phyloP scores from a whole-genome alignment of 1,140 invertebrate species.

The Aphidius ervi region DNA sequence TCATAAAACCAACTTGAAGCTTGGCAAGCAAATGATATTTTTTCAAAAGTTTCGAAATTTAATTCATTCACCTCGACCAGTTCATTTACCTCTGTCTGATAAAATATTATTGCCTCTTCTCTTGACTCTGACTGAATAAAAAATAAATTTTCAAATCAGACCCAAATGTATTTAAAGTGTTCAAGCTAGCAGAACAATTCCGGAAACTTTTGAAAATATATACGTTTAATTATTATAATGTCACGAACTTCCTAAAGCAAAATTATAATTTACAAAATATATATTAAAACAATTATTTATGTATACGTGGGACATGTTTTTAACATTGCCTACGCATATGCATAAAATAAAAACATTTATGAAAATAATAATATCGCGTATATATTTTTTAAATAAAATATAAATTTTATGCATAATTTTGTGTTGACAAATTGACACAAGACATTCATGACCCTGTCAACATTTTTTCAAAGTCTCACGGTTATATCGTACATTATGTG shows the following conservation, averaged over 20 bases:
- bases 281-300: constrained; percentile 1
- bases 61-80: constrained; percentile 10
- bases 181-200: no score
- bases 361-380: background rate
- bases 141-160: no score
- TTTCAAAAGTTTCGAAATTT: constrained; percentile 5
- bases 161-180: no score
- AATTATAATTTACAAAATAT: background rate
- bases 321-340: constrained; percentile 7
- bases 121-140: no score
- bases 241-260: background rate
- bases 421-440: constrained; percentile 21
- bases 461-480: constrained; percentile 25
- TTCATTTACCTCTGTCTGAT: background rate
- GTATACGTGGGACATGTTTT: constrained; percentile 2
- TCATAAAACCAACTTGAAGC: no score
- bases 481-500: constrained; percentile 22
- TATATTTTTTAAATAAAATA: background rate
- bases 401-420: no score
- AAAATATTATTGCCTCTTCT: no score
- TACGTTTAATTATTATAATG: no score
- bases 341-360: background rate
- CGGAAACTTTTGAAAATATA: no score
- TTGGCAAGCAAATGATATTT: background rate
- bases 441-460: constrained; percentile 22